A percentile compares a stretch with the other conserved stretches of the same genome.
phyloP scores from a whole-genome alignment of 2,888 invertebrate species.

The Ethmia dodecea region DNA sequence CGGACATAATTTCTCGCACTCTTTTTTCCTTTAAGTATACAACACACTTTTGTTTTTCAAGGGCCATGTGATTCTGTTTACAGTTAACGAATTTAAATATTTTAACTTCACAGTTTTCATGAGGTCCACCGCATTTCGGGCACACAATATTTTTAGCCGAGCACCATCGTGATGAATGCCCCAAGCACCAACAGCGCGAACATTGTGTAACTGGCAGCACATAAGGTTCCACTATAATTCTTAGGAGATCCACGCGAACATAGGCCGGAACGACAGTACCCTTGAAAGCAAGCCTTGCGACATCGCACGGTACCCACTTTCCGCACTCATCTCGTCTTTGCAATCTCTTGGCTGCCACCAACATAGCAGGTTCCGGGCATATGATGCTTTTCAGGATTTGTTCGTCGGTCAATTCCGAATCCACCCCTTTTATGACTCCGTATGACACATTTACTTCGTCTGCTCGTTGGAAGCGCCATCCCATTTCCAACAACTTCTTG shows the following conservation, averaged over 20 bases:
- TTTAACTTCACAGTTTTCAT: neutral
- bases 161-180: neutral
- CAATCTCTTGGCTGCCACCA: neutral
- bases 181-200: neutral
- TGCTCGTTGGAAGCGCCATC: too few relatives aligned
- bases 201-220: neutral
- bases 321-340: neutral
- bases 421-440: neutral
- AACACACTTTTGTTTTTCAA: neutral
- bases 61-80: neutral
- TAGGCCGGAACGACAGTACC: neutral
- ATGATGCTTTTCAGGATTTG: neutral
- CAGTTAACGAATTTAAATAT: neutral
- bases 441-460: too few relatives aligned
- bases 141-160: neutral
- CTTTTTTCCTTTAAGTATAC: neutral
- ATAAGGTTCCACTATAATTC: neutral
- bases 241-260: neutral
- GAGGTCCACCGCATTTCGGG: neutral
- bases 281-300: neutral
- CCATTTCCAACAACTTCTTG: too few relatives aligned
- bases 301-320: neutral
- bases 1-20: neutral
- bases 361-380: neutral
- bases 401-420: neutral